A percentile compares a stretch with the other conserved stretches of the same genome.
Conservation (phyloP, 2,888 invertebrate species). For the Eutolmus rufibarbis region DNA sequence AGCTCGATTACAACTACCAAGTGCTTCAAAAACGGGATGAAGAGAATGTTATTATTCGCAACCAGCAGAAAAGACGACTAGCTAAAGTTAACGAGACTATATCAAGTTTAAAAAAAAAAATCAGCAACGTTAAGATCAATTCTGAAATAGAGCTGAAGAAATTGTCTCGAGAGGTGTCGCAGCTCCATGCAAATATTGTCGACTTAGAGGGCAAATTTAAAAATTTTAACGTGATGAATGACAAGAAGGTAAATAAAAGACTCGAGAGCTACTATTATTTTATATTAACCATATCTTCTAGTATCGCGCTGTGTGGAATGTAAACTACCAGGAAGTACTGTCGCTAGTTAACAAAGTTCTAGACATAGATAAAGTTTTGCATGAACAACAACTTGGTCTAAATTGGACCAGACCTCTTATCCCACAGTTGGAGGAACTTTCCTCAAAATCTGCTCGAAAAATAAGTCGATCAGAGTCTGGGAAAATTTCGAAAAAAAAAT, state of each 20-base stretch:
- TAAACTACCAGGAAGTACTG: slow-evolving; percentile 67
- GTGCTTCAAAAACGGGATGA: slow-evolving; percentile 86
- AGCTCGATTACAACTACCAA: slow-evolving; percentile 89
- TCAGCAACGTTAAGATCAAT: slow-evolving; percentile 71
- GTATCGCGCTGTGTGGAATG: slow-evolving; percentile 67
- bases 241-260: slow-evolving; percentile 65
- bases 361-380: slow-evolving; percentile 68
- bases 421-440: slow-evolving; percentile 48
- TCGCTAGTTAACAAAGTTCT: slow-evolving; percentile 66
- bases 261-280: background rate
- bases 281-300: slow-evolving; percentile 41
- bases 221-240: slow-evolving; percentile 70
- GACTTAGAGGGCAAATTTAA: slow-evolving; percentile 76
- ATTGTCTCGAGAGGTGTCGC: slow-evolving; percentile 73
- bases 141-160: slow-evolving; percentile 72
- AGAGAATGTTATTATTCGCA: slow-evolving; percentile 81
- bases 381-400: slow-evolving; percentile 70
- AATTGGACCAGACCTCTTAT: slow-evolving; percentile 66
- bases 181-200: slow-evolving; percentile 70
- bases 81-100: slow-evolving; percentile 79
- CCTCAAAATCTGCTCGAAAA: background rate
- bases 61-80: slow-evolving; percentile 78
- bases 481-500: background rate
- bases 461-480: background rate
- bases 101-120: slow-evolving; percentile 70